A percentile compares a stretch with the other conserved stretches of the same genome.
phyloP scores from a whole-genome alignment of 2,888 invertebrate genomes.

The Catonia carolina region DNA sequence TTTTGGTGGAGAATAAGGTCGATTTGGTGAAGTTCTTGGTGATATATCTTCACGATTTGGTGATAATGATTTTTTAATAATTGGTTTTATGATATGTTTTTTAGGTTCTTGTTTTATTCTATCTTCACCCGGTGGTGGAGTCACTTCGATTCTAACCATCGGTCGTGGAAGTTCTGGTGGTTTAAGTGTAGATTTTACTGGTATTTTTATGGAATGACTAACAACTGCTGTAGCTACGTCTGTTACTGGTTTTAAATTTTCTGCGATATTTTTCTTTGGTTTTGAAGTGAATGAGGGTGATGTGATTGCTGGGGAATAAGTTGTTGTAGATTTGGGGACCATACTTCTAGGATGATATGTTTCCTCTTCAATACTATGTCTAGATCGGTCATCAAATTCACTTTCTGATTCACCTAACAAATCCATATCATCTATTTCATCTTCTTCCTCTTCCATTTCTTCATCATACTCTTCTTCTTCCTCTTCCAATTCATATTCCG shows the following conservation, averaged over 20 bases:
- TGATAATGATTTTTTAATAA: not conserved
- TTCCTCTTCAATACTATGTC: slow-evolving; percentile 47
- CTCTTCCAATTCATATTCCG: slow-evolving; percentile 39
- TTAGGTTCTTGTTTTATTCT: not conserved
- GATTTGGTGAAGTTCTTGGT: not conserved
- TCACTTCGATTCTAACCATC: not conserved
- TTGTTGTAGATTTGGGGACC: not conserved
- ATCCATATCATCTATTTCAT: slow-evolving; percentile 22
- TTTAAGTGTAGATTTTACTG: not conserved
- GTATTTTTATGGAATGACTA: slow-evolving; percentile 4
- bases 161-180: not conserved
- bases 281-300: no score
- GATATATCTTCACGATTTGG: not conserved
- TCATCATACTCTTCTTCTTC: slow-evolving; percentile 38
- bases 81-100: not conserved
- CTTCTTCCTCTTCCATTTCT: slow-evolving; percentile 28
- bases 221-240: slow-evolving; percentile 1
- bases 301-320: no score
- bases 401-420: slow-evolving; percentile 21
- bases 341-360: slow-evolving; percentile 62
- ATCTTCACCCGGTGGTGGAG: not conserved
- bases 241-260: not conserved
- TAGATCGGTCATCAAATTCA: slow-evolving; percentile 26
- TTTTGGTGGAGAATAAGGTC: not conserved
- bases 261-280: not conserved